A percentile compares a stretch with the other conserved stretches of the same genome.
These are phyloP conservation scores for Cynopterus sphinx DNA, from an alignment of 2,797 vertebrate genomes.

Conservation along the genomic window DNA sequence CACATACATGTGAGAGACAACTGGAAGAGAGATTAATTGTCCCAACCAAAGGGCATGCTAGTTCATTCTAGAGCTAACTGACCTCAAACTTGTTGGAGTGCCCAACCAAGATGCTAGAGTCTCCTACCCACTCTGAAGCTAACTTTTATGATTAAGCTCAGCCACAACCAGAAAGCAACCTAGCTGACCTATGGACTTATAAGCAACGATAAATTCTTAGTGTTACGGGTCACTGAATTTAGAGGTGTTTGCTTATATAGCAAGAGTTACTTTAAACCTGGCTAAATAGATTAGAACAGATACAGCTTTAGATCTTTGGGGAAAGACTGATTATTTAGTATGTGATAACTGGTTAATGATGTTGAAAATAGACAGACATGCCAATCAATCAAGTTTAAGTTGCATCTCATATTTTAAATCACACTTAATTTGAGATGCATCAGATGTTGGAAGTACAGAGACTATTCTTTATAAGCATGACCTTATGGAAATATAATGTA, in stretches of 20 bases:
- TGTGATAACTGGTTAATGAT: neutral
- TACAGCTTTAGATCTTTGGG: neutral
- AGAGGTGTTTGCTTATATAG: neutral
- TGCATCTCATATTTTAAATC: neutral
- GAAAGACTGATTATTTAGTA: constrained; percentile 1
- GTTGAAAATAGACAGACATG: neutral
- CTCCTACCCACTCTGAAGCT: neutral
- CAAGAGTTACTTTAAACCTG: neutral
- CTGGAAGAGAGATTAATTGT: neutral
- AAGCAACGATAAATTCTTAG: neutral
- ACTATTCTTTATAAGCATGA: neutral
- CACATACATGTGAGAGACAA: neutral
- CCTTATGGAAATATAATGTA: neutral
- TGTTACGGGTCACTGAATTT: neutral
- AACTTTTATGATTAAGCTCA: neutral
- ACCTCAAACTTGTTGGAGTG: neutral
- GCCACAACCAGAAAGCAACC: neutral
- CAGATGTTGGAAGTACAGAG: neutral
- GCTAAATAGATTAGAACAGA: neutral
- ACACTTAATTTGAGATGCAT: neutral
- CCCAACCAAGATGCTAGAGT: neutral
- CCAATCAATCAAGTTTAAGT: neutral
- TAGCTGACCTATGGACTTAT: neutral
- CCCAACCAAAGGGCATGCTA: neutral
- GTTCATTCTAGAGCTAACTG: neutral